phyloP scores from a whole-genome alignment of 1,140 invertebrate genomes.

The Drosophila parvula region DNA sequence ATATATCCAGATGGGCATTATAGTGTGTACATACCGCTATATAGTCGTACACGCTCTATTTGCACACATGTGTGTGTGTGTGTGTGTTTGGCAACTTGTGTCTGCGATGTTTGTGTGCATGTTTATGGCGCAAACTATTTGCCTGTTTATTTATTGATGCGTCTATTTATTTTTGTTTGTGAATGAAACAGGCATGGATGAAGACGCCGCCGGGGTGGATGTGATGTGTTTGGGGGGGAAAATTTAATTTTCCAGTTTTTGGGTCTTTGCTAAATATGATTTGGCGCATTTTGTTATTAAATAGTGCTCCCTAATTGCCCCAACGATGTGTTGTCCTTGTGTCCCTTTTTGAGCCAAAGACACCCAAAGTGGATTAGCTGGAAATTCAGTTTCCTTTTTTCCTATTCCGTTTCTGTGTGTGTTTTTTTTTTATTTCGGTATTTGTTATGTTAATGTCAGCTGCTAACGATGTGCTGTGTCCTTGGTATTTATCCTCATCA shows the following conservation, averaged over 20 bases:
- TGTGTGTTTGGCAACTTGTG: constrained; percentile 25
- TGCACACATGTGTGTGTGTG: constrained; percentile 27
- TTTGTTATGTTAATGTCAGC: constrained; percentile 51
- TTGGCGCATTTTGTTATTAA: constrained; percentile 20
- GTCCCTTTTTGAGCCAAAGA: constrained; percentile 17
- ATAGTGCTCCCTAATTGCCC: constrained; percentile 31
- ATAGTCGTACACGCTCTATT: constrained; percentile 23
- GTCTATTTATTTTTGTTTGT: constrained; percentile 59
- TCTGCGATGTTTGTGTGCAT: constrained; percentile 41
- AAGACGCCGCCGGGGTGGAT: background rate
- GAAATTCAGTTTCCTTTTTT: constrained; percentile 12
- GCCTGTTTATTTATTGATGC: constrained; percentile 69
- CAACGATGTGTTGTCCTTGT: background rate
- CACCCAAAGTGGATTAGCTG: constrained; percentile 39
- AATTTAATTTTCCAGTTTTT: constrained; percentile 46
- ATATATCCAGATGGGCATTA: constrained; percentile 20
- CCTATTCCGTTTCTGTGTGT: background rate
- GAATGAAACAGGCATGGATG: constrained; percentile 9
- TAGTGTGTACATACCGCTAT: constrained; percentile 20
- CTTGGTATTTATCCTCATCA: constrained; percentile 32
- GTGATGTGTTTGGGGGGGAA: background rate
- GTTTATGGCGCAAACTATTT: constrained; percentile 76
- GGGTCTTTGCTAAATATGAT: constrained; percentile 46
- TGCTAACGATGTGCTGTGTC: constrained; percentile 49
- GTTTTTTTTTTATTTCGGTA: background rate